phyloP scores from a whole-genome alignment of 2,113 vertebrate genomes.

The Acanthochromis polyacanthus region DNA sequence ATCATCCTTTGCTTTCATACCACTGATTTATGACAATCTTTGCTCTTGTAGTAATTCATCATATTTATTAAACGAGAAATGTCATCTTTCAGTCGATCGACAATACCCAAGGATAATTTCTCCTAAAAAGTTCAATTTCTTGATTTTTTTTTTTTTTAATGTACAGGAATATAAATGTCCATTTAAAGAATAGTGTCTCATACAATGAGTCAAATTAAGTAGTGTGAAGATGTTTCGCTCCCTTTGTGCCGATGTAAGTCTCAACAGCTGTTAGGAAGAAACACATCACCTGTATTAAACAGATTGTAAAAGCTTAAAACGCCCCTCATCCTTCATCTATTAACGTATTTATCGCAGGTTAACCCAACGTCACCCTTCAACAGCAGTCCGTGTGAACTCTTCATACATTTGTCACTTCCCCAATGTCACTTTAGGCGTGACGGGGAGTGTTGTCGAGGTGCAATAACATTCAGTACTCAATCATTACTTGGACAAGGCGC shows the following conservation, averaged over 20 bases:
- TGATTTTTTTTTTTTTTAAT: constrained; percentile 67
- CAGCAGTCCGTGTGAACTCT: constrained; percentile 54
- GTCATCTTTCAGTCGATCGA: constrained; percentile 64
- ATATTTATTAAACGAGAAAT: constrained; percentile 74
- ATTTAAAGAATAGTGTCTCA: constrained; percentile 72
- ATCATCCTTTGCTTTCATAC: constrained; percentile 4
- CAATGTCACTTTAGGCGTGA: constrained; percentile 48
- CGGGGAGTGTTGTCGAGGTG: constrained; percentile 61
- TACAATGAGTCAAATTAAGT: constrained; percentile 69
- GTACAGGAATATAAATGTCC: constrained; percentile 61
- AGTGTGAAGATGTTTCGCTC: constrained; percentile 69
- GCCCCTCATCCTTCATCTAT: constrained; percentile 52
- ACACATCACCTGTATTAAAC: background rate
- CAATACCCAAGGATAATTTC: constrained; percentile 43
- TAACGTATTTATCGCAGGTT: constrained; percentile 40
- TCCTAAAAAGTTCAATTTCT: constrained; percentile 55
- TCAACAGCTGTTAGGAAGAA: constrained; percentile 51
- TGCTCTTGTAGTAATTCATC: constrained; percentile 42
- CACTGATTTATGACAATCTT: constrained; percentile 22
- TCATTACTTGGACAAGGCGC: constrained; percentile 25
- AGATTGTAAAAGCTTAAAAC: constrained; percentile 15
- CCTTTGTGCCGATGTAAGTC: constrained; percentile 62
- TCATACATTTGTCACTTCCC: constrained; percentile 61
- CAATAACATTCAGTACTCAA: constrained; percentile 42
- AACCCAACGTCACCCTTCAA: constrained; percentile 22